A percentile compares a stretch with the other conserved stretches of the same genome.
Evolutionary conservation across 37 sponge, comb jelly and placozoan genomes (phyloP).

Genomic region (Mnemiopsis leidyi): DNA sequence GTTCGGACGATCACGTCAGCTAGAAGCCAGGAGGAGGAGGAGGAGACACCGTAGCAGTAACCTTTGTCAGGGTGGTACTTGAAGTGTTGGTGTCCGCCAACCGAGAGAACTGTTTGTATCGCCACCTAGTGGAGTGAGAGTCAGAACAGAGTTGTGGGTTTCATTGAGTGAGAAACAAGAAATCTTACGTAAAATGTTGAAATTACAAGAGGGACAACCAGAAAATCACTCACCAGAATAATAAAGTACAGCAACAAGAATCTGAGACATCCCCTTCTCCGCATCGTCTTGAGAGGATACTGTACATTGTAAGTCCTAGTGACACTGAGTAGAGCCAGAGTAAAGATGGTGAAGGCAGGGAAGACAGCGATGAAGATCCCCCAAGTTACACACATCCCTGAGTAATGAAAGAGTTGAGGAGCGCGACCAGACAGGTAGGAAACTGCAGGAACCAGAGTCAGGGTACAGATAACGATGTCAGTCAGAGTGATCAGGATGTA

Average conservation of each 20-base stretch:
- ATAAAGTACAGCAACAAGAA: background rate
- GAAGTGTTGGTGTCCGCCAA: background rate
- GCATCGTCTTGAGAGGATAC: background rate
- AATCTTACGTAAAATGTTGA: too few relatives aligned
- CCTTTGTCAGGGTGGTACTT: background rate
- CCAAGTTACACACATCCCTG: background rate
- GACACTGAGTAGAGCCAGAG: conserved; percentile 1
- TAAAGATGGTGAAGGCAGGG: background rate
- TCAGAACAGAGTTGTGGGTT: background rate
- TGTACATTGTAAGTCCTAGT: conserved; percentile 5
- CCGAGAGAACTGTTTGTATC: background rate
- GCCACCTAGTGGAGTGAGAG: background rate
- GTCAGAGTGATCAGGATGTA: background rate
- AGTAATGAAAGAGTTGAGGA: background rate
- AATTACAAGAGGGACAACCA: too few relatives aligned
- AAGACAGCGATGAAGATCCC: background rate
- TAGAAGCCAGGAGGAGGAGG: background rate
- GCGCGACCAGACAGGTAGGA: background rate
- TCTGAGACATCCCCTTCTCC: conserved; percentile 8
- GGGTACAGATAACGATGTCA: background rate
- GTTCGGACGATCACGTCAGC: background rate
- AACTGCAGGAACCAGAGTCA: background rate
- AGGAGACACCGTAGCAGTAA: background rate
- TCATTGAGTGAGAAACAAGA: background rate
- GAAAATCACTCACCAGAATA: background rate